Conservation (phyloP, 2,113 vertebrate genomes). For the Isurus oxyrinchus region DNA sequence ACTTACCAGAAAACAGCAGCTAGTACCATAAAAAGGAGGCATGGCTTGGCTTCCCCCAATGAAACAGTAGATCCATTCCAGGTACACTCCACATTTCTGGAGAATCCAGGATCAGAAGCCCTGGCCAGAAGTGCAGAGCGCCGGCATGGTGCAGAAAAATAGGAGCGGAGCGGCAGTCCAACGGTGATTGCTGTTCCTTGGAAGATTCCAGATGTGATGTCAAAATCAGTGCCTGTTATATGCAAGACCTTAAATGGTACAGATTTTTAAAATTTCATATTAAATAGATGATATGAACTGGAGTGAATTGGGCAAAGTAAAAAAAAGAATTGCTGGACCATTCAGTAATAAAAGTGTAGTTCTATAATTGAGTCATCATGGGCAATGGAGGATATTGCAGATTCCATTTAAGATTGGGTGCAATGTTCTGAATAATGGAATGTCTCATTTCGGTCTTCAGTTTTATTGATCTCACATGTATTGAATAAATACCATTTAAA, state of each 20-base stretch:
- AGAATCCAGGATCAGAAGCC: too few relatives aligned
- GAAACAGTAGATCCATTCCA: too few relatives aligned
- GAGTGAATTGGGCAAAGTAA: conserved; percentile 22
- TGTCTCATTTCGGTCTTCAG: not conserved
- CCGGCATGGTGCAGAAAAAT: too few relatives aligned
- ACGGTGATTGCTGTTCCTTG: too few relatives aligned
- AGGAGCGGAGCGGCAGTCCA: too few relatives aligned
- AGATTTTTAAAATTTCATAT: conserved; percentile 21
- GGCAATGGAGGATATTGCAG: conserved; percentile 14
- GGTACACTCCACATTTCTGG: too few relatives aligned
- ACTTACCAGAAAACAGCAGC: too few relatives aligned
- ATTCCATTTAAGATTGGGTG: conserved; percentile 33
- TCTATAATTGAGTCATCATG: conserved; percentile 34
- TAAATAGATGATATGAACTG: conserved; percentile 23
- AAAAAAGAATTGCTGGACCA: conserved; percentile 29
- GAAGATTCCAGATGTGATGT: not conserved
- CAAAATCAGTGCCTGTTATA: not conserved
- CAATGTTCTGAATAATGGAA: conserved; percentile 36
- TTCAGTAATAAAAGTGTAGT: conserved; percentile 33
- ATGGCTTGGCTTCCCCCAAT: too few relatives aligned
- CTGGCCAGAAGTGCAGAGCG: too few relatives aligned
- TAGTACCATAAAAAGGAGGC: too few relatives aligned
- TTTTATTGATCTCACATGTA: conserved; percentile 31
- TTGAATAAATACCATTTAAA: conserved; percentile 15
- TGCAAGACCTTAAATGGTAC: not conserved